A percentile compares a stretch with the other conserved stretches of the same genome.
Evolutionary conservation across 2,113 vertebrate species (phyloP).

Genomic region (Lethenteron reissneri): DNA sequence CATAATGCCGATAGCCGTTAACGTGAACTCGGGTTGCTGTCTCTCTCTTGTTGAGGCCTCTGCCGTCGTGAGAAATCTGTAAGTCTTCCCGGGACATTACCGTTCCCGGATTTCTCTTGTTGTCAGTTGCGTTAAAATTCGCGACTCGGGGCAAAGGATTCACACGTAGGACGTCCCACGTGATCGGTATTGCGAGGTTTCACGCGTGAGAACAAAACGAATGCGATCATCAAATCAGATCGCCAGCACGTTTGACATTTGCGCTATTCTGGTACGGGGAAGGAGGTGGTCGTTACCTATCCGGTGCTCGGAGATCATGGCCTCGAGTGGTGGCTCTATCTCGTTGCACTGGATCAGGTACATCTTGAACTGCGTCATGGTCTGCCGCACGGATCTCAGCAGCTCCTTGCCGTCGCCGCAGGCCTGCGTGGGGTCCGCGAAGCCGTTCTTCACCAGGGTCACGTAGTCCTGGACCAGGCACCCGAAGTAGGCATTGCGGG

Average conservation of each 20-base stretch:
- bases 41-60: too few relatives aligned
- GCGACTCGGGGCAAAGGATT: not conserved
- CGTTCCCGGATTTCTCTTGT: too few relatives aligned
- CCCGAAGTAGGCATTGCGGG: conserved; percentile 75
- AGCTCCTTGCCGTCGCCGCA: conserved; percentile 51
- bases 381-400: conserved; percentile 72
- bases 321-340: conserved; percentile 68
- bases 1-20: too few relatives aligned
- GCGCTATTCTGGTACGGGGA: not conserved
- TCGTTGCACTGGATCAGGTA: conserved; percentile 81
- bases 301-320: conserved; percentile 73
- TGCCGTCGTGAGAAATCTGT: too few relatives aligned
- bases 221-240: not conserved
- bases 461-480: conserved; percentile 81
- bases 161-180: not conserved
- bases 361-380: conserved; percentile 90
- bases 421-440: conserved; percentile 31
- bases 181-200: not conserved
- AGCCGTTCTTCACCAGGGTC: conserved; percentile 71
- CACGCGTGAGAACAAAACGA: not conserved
- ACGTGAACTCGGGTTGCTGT: too few relatives aligned
- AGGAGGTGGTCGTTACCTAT: conserved; percentile 42
- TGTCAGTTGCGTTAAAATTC: too few relatives aligned
- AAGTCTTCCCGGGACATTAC: too few relatives aligned
- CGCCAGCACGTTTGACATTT: not conserved